Conservation (phyloP, 2,797 vertebrate genomes). For the Ammospiza maritima region DNA sequence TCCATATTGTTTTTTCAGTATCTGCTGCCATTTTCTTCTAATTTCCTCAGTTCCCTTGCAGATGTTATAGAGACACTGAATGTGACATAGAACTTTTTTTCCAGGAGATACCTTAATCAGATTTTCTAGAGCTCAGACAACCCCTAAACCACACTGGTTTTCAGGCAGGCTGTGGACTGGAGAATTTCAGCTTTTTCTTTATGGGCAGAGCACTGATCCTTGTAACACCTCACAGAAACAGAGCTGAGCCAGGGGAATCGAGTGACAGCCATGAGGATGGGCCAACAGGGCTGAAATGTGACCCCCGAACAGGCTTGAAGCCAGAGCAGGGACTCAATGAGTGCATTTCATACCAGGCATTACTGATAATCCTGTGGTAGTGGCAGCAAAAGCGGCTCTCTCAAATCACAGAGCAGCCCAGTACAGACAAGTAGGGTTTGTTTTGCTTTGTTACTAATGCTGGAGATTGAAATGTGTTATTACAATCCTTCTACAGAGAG, state of each 20-base stretch:
- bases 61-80: neutral
- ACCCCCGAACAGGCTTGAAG: conserved; percentile 17
- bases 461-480: conserved; percentile 36
- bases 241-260: neutral
- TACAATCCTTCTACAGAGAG: conserved; percentile 32
- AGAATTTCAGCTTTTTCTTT: neutral
- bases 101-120: neutral
- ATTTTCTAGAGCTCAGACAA: neutral
- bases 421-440: neutral
- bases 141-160: neutral
- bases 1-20: neutral
- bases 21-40: neutral
- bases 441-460: conserved; percentile 53
- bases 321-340: conserved; percentile 27
- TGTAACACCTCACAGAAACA: neutral
- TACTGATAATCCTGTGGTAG: conserved; percentile 43
- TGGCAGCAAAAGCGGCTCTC: conserved; percentile 11
- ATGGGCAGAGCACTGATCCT: neutral
- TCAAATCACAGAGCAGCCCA: conserved; percentile 15
- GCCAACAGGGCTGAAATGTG: conserved; percentile 4
- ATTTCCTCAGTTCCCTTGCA: neutral
- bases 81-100: neutral
- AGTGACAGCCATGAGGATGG: neutral
- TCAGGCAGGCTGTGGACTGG: neutral
- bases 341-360: conserved; percentile 26